These are phyloP conservation scores for Bimastos eiseni DNA, from an alignment of 2,888 invertebrate species.

Conservation along the genomic window DNA sequence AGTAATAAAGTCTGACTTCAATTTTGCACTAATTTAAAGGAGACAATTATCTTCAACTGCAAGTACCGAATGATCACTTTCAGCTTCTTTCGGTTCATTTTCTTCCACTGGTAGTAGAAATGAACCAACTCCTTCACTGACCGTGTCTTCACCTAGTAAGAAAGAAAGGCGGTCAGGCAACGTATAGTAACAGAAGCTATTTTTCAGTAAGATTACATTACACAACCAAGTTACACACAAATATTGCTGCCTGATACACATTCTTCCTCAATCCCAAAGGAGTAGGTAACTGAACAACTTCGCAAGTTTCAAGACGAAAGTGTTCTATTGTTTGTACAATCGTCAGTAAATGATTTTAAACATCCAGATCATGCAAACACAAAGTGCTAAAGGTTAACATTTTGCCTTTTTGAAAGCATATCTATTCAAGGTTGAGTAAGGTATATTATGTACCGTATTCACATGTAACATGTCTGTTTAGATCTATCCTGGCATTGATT, in stretches of 20 bases:
- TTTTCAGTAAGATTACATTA: not conserved
- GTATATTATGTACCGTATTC: not conserved
- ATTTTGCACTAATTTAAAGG: too few species aligned
- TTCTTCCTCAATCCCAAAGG: not conserved
- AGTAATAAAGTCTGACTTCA: not conserved
- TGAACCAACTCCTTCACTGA: conserved; percentile 95
- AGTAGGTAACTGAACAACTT: too few species aligned
- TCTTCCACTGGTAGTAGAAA: conserved; percentile 92
- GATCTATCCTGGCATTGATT: not conserved
- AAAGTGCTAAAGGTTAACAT: not conserved
- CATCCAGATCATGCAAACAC: not conserved
- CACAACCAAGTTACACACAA: not conserved
- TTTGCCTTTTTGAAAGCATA: not conserved
- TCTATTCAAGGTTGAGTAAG: not conserved
- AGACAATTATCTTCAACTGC: not conserved
- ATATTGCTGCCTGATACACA: not conserved
- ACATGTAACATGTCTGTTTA: not conserved
- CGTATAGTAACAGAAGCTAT: not conserved
- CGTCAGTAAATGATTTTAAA: not conserved
- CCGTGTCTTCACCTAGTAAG: conserved; percentile 77
- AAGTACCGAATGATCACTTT: not conserved
- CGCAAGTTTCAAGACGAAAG: too few species aligned
- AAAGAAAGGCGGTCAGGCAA: not conserved
- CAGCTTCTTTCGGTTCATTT: conserved; percentile 76
- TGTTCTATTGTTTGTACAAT: too few species aligned